These are phyloP conservation scores for Turritopsis dohrnii DNA, from an alignment of 30 jellyfish, hydroid and myxozoan species.

Conservation along the genomic window DNA sequence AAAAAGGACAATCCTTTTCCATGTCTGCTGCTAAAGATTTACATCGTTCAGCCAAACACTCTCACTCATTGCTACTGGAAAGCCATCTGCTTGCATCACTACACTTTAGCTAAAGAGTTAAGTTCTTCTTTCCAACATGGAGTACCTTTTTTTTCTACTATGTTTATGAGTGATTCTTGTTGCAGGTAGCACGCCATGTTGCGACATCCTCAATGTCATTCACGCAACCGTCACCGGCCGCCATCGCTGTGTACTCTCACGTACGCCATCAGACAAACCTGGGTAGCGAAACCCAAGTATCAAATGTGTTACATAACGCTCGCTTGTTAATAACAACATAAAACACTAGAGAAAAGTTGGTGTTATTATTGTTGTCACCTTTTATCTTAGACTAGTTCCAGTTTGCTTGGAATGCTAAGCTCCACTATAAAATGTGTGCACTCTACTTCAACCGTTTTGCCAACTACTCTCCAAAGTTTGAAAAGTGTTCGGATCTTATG, in stretches of 20 bases:
- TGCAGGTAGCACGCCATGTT: constrained; percentile 93
- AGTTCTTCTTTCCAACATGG: not conserved
- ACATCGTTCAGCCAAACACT: constrained; percentile 91
- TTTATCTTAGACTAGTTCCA: constrained; percentile 72
- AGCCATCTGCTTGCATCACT: constrained; percentile 89
- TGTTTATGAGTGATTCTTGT: not conserved
- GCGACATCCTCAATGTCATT: constrained; percentile 90
- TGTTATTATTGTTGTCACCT: not conserved
- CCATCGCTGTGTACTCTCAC: constrained; percentile 94
- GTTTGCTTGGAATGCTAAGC: constrained; percentile 90
- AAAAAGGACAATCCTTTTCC: constrained; percentile 34
- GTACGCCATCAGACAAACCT: constrained; percentile 91
- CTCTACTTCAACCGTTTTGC: constrained; percentile 42
- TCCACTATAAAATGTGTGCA: constrained; percentile 86
- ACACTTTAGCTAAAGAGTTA: constrained; percentile 91
- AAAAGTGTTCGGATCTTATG: constrained; percentile 67
- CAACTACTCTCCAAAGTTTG: constrained; percentile 37
- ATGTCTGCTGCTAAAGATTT: constrained; percentile 84
- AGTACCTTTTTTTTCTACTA: not conserved
- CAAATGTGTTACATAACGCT: constrained; percentile 65
- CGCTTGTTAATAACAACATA: too few relatives aligned
- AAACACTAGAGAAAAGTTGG: not conserved
- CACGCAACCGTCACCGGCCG: constrained; percentile 99
- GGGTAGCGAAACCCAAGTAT: constrained; percentile 56
- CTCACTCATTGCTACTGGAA: constrained; percentile 87